Evolutionary conservation across 1,140 invertebrate genomes (phyloP), one percentile per base, ranked within the genome.

Genomic region (Drosophila quadrilineata): DNA sequence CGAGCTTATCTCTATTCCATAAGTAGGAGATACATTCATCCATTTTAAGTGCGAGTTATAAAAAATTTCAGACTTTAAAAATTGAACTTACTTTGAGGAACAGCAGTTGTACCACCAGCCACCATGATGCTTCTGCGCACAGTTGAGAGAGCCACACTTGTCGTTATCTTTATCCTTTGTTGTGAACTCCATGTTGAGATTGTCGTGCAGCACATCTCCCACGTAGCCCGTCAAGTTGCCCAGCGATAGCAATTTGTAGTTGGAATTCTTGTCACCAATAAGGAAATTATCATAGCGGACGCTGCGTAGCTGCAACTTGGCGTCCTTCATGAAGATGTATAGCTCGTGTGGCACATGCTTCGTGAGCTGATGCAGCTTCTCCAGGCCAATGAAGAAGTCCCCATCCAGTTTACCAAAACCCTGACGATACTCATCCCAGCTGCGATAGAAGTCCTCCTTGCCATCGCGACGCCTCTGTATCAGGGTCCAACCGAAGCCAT

Each of bases 271-370:
- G 9, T 22, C 16, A n/a, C 54, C 62, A 24, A 58, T 19, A 5
- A 14, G 5, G 9, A 65, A 65, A 12, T 65, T n/a, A 8, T 45
- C 38, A 8, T 65, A 65, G 2, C 6, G 6, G 6, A 53, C 53
- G 40, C 41, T 22, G 16, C 31, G 41, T 0, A 9, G 9, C 17
- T 22, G 21, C 16, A 9, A 10, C 14, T 26, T 12, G 12, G 8
- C 2, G 19, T 60, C 46, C 9, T 5, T 2, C 9, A 60, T 2
- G 10, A 50, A 4, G 2, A 60, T 24, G 19, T 29, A 33, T 3
- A 60, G 24, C 3, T 60, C 46, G 5, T 60, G 36, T 2, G 26
- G 19, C 6, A 33, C 16, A 10, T n/a, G 8, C 10, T 8, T 9
- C 3, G 57, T 60, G 8, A 60, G 22, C 19, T 10, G 6, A 12